Evolutionary conservation across 2,113 vertebrate genomes (phyloP), one percentile per base, ranked within the genome.

Genomic region (Xiphophorus couchianus): DNA sequence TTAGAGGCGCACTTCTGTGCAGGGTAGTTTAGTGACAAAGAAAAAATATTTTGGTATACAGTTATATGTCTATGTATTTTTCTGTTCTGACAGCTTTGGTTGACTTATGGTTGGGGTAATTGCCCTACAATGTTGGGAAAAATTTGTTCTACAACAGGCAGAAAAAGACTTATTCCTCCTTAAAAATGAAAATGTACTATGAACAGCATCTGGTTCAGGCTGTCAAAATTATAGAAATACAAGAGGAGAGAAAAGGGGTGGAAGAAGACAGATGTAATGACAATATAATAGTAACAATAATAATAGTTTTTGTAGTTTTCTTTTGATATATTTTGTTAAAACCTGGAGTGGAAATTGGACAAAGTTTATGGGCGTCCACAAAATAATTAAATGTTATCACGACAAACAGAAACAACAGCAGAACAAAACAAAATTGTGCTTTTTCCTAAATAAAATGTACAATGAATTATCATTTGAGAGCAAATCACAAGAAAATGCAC

Each of bases 21-120:
- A 58, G 7, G 5, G 79, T 62, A 74, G 60, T 73, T 79, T 87
- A 85, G 89, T 85, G 90, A 90, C 80, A 84, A 85, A 58, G 8
- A 58, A 83, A 85, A 58, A 25, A 58, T n/a, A 54, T 54, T 54
- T 54, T 9, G 51, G 2, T 48, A 6, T 2, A 48, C 14, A n/a
- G 25, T 58, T 54, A 25, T 19, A 54, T 54, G 8, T 25, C 51
- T 54, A 54, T n/a, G 19, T 54, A 54, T 54, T 58, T 58, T 58
- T 58, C 51, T 25, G 25, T n/a, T 25, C 22, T 22, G 48, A 51
- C 48, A 25, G 7, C 48, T 25, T 51, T 10, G 19, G 5, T 22
- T 54, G 19, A 10, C 22, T 54, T 54, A 25, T 25, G 9, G 7
- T 58, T 9, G 25, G 8, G 51, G 7, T 54, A 25, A 25, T 25